These are phyloP conservation scores for Drosophila kanekoi DNA, from an alignment of 2,888 invertebrate genomes.

Conservation along the genomic window DNA sequence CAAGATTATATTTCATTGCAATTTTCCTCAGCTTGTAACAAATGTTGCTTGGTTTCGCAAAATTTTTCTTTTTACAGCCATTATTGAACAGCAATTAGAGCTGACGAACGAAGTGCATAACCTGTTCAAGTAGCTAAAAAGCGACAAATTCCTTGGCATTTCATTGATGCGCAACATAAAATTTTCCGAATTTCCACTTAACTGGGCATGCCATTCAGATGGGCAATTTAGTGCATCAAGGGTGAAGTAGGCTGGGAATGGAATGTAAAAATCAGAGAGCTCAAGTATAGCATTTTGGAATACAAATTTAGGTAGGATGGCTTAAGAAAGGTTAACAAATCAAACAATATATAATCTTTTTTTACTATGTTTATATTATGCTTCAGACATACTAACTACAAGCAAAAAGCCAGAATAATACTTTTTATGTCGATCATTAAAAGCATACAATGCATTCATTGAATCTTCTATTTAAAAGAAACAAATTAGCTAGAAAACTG, in stretches of 20 bases:
- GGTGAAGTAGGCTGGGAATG: slow-evolving; percentile 13
- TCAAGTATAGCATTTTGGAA: neutral
- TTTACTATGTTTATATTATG: too few relatives aligned
- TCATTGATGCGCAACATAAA: neutral
- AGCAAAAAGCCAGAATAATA: too few relatives aligned
- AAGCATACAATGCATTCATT: too few relatives aligned
- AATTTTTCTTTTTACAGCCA: slow-evolving; percentile 19
- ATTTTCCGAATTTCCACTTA: slow-evolving; percentile 17
- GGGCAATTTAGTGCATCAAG: slow-evolving; percentile 21
- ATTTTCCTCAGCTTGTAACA: slow-evolving; percentile 2
- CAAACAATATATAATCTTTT: too few relatives aligned
- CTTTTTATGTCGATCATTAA: too few relatives aligned
- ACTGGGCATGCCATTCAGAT: slow-evolving; percentile 11
- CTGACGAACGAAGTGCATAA: slow-evolving; percentile 57
- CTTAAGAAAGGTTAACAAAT: too few relatives aligned
- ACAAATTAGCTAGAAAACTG: too few relatives aligned
- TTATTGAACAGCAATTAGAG: slow-evolving; percentile 68
- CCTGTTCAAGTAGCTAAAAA: slow-evolving; percentile 65
- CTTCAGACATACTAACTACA: too few relatives aligned
- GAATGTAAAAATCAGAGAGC: slow-evolving; percentile 14
- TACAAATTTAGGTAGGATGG: neutral
- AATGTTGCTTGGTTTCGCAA: slow-evolving; percentile 23
- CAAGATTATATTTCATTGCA: slow-evolving; percentile 42
- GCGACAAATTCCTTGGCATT: slow-evolving; percentile 9
- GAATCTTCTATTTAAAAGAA: too few relatives aligned